Percentiles rank a stretch among this genome's conserved stretches.
Evolutionary conservation across 92 coral and sea anemone genomes (phyloP).

Genomic region (Porites divaricata): DNA sequence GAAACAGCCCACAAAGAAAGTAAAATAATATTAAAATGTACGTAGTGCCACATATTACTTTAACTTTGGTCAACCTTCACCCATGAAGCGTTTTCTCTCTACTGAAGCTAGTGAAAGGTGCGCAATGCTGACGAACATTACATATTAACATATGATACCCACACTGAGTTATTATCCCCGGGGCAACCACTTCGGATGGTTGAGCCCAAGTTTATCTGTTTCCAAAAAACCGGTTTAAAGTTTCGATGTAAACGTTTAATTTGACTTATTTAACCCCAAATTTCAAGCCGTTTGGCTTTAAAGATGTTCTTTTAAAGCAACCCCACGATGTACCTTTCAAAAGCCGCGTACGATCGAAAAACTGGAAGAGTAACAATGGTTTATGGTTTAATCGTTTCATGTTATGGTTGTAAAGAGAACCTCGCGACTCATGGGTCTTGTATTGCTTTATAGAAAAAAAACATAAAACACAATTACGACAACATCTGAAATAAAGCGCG

Average conservation of each 20-base stretch:
- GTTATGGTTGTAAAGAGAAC: background rate
- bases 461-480: background rate
- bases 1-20: conserved; percentile 8
- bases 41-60: background rate
- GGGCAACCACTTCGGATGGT: conserved; percentile 4
- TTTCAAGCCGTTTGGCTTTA: background rate
- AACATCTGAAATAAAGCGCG: background rate
- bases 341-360: background rate
- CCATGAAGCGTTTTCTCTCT: background rate
- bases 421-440: background rate
- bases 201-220: conserved; percentile 21
- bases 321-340: background rate
- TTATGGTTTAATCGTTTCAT: background rate
- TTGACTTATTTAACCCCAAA: no score
- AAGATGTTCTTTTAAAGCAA: no score
- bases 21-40: background rate
- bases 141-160: conserved; percentile 11
- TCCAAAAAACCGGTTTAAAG: background rate
- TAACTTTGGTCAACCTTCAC: background rate
- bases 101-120: background rate
- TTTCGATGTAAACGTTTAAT: background rate
- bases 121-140: background rate
- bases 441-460: background rate
- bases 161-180: background rate
- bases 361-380: background rate